Percentiles rank a stretch among this genome's conserved stretches.
Conservation (phyloP, 2,888 invertebrate species). For the Galeruca laticollis region DNA sequence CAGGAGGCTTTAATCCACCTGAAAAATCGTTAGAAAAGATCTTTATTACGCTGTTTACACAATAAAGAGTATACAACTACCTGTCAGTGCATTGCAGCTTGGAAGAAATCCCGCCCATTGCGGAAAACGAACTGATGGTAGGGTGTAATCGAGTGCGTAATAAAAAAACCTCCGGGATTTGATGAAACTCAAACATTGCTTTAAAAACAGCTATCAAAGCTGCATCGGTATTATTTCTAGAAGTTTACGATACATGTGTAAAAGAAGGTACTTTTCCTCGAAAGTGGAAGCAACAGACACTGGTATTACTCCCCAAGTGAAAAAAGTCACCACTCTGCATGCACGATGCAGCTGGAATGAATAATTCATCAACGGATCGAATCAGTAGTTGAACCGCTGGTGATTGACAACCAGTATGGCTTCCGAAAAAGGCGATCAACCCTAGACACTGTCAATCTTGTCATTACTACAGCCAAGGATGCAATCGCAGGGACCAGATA, state of each 20-base stretch:
- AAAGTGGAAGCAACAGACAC: too few relatives aligned
- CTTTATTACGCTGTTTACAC: background rate
- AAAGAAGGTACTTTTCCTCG: constrained; percentile 3
- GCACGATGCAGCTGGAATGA: background rate
- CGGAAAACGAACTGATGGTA: background rate
- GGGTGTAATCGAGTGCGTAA: background rate
- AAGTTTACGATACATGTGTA: background rate
- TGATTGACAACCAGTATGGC: too few relatives aligned
- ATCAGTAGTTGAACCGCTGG: background rate
- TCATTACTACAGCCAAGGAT: too few relatives aligned
- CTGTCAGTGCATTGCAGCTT: background rate
- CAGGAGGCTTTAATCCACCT: constrained; percentile 27
- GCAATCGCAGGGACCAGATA: constrained; percentile 28
- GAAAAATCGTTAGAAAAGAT: background rate
- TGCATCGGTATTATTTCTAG: background rate
- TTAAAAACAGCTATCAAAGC: too few relatives aligned
- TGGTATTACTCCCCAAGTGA: constrained; percentile 4
- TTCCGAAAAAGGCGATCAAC: too few relatives aligned
- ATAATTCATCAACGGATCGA: background rate
- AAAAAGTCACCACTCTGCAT: constrained; percentile 2
- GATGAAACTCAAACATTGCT: background rate
- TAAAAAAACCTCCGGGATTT: background rate
- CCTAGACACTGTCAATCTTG: too few relatives aligned
- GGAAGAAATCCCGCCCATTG: too few relatives aligned
- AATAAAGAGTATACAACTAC: background rate